Evolutionary conservation across 1,140 invertebrate genomes (phyloP), one percentile per base, ranked within the genome.

Genomic region (Diorhabda elongata): DNA sequence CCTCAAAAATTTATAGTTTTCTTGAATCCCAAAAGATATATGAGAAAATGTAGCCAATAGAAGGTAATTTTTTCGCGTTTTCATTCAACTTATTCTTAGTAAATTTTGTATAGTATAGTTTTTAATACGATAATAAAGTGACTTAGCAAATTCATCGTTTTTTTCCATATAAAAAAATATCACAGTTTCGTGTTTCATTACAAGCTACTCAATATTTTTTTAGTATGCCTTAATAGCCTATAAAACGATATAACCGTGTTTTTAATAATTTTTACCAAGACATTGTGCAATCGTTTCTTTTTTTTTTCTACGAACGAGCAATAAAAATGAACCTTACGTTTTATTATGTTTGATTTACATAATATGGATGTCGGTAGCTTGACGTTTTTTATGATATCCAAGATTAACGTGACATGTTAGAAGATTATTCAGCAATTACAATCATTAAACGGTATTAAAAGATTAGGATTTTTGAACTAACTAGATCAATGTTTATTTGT

Each of bases 341-440:
- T 52, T 52, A 52, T 52, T 52, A 52, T 52, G 47, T 52, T 52
- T 52, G 47, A 52, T 52, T 52, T 52, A 52, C 47, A 52, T 52
- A 52, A 52, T 52, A 52, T 52, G 47, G 47, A 52, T 52, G 47
- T 52, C 47, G 47, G 47, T 52, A 52, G 47, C 47, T 52, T 52
- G 47, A 52, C 47, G 47, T 52, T 52, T 52, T 52, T 52, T 52
- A 52, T 52, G 47, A 52, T 52, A 52, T 52, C n/a, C 47, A n/a
- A 52, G 47, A 52, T 52, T 52, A 52, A 52, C 6, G 47, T 52
- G 47, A 52, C 47, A 52, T n/a, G 47, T 52, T 52, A 52, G n/a
- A n/a, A 52, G 47, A 52, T 52, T 52, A 52, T 52, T 52, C 47
- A n/a, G 47, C 47, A 52, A 52, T 52, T 52, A 52, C 6, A 52